Percentiles rank a stretch among this genome's conserved stretches.
Evolutionary conservation across 2,113 vertebrate species (phyloP).

Genomic region (Phainopepla nitens): DNA sequence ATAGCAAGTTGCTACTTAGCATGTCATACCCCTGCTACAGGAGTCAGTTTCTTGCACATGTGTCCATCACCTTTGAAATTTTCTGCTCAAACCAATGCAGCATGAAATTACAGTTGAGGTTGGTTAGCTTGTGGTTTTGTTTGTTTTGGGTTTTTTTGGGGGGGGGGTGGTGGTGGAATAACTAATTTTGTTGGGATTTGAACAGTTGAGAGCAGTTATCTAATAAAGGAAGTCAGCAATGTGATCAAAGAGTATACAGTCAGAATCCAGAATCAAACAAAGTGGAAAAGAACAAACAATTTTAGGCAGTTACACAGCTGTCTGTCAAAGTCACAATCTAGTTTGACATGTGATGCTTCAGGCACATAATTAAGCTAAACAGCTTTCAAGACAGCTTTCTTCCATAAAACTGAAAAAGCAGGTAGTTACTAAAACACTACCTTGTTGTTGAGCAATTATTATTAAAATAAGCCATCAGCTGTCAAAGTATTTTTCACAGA

Average conservation of each 20-base stretch:
- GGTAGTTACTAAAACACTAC: not conserved
- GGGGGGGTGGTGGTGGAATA: accelerated
- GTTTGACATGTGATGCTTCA: not conserved
- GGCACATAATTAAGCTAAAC: not conserved
- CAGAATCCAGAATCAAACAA: not conserved
- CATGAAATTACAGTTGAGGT: not conserved
- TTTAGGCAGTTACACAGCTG: not conserved
- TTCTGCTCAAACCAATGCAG: not conserved
- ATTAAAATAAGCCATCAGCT: constrained; percentile 6
- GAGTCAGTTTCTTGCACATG: not conserved
- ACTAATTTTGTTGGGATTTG: not conserved
- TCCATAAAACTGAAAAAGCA: not conserved
- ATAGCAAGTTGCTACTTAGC: not conserved
- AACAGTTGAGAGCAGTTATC: not conserved
- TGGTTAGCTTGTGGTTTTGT: not conserved
- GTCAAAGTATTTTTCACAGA: not conserved
- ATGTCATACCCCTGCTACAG: not conserved
- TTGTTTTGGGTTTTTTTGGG: too few relatives aligned
- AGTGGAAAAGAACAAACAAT: not conserved
- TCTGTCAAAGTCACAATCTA: not conserved
- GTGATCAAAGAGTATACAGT: not conserved
- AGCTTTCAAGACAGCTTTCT: not conserved
- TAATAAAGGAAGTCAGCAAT: not conserved
- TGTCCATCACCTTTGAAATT: not conserved
- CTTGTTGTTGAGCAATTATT: not conserved